Base-by-base conservation (phyloP, 1,140 invertebrate species). In the Macrotrachela quadricornifera region DNA sequence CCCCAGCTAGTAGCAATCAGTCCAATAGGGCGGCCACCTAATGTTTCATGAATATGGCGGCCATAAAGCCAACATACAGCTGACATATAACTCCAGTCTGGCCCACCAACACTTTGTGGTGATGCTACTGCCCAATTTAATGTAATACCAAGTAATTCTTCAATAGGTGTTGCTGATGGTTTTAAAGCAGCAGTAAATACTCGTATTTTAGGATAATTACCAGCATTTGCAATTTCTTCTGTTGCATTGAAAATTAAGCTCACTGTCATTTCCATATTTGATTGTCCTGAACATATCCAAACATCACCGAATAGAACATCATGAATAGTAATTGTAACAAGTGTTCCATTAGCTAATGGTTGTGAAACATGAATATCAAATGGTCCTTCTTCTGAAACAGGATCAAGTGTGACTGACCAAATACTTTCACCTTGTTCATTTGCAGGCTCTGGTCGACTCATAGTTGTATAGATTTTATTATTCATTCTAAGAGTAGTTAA, bases 301-400 rank as follows among this genome's bases (percentile, higher is more conserved):
- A 67, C 63, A 56, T 67, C 65, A 6, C 65, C 65, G 60, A 67
- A 67, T 37, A 63, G 44, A n/a, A 67, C 64, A 55, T 64, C 58
- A 12, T 44, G 47, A 9, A 67, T 9, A 46, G 17, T 18, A 46
- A 30, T 11, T 30, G 17, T 46, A 10, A 11, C 13, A 1, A 16
- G 4, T 15, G 12, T n/a, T 15, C 15, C 9, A 44, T 46, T 10
- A 6, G 3, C 10, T 46, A 11, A 18, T 6, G 18, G 10, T 21
- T 46, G 16, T 46, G 18, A 12, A 46, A 46, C 17, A 18, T 46
- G 16, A 1, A 46, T 11, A 46, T 46, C 44, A 21, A 46, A 21
- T 21, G 44, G 44, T 21, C 11, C 11, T 18, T 14, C 15, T 4
- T 46, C 16, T 2, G 4, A 10, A 6, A 46, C 18, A 18, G 44